phyloP scores from a whole-genome alignment of 2,888 invertebrate genomes.

The Ischnus inquisitorius region DNA sequence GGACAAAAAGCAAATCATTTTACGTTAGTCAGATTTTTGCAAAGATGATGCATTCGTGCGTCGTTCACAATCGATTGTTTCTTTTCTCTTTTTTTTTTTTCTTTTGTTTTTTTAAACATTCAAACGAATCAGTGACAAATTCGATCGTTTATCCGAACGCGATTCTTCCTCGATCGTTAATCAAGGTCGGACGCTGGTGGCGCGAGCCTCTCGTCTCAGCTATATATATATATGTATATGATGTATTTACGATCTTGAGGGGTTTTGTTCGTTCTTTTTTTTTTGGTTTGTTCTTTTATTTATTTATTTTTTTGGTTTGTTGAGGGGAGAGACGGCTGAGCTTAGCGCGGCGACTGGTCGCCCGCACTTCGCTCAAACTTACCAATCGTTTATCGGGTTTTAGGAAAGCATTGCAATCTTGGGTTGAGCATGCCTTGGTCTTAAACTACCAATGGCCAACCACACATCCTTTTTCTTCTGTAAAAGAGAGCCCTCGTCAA shows the following conservation, averaged over 20 bases:
- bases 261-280: constrained; percentile 26
- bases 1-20: constrained; percentile 84
- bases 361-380: constrained; percentile 83
- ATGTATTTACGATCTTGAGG: constrained; percentile 54
- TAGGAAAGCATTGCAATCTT: constrained; percentile 85
- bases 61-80: constrained; percentile 50
- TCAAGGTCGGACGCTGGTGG: constrained; percentile 66
- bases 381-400: constrained; percentile 84
- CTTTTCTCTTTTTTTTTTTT: constrained; percentile 43
- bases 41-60: constrained; percentile 69
- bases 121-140: constrained; percentile 58
- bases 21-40: constrained; percentile 80
- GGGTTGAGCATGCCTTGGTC: constrained; percentile 85
- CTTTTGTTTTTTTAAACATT: constrained; percentile 30
- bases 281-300: constrained; percentile 37
- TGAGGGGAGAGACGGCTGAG: constrained; percentile 77
- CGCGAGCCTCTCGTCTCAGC: constrained; percentile 69
- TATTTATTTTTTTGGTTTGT: constrained; percentile 37
- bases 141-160: constrained; percentile 45
- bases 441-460: constrained; percentile 85
- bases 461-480: constrained; percentile 85
- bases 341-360: constrained; percentile 78
- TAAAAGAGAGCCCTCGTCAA: constrained; percentile 85
- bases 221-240: constrained; percentile 53
- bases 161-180: constrained; percentile 55